Conservation (phyloP, 2,888 invertebrate genomes). For the Tipula helvola region DNA sequence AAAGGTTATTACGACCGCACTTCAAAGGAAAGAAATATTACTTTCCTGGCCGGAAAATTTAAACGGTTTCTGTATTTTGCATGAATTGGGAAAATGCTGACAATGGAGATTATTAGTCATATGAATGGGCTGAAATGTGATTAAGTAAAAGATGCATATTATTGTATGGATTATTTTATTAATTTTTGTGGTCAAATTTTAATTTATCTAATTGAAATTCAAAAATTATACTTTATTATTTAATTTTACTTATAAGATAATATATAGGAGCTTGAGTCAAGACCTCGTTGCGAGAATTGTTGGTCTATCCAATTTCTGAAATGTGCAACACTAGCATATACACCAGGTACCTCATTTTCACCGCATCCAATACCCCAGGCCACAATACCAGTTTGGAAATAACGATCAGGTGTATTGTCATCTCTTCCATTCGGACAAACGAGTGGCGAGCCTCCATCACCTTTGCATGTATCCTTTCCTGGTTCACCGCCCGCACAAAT, state of each 20-base stretch:
- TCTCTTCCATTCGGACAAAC: constrained; percentile 59
- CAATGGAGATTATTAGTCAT: too few relatives aligned
- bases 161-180: background rate
- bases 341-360: constrained; percentile 49
- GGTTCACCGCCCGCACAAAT: constrained; percentile 67
- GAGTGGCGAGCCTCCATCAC: constrained; percentile 68
- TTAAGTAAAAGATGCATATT: too few relatives aligned
- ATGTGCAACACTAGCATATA: constrained; percentile 56
- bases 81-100: too few relatives aligned
- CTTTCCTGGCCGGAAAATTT: too few relatives aligned
- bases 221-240: too few relatives aligned
- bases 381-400: constrained; percentile 47
- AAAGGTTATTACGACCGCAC: too few relatives aligned
- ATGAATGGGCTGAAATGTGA: too few relatives aligned
- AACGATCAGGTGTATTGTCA: constrained; percentile 29
- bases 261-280: constrained; percentile 22
- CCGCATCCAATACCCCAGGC: constrained; percentile 79
- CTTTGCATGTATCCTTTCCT: constrained; percentile 60
- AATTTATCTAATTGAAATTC: background rate
- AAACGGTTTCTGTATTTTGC: too few relatives aligned
- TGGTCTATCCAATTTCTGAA: constrained; percentile 59
- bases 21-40: too few relatives aligned
- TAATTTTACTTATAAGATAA: too few relatives aligned
- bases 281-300: constrained; percentile 25
- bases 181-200: background rate